A percentile compares a stretch with the other conserved stretches of the same genome.
Conservation (phyloP, 2,888 invertebrate species). For the Lomographa bimaculata region DNA sequence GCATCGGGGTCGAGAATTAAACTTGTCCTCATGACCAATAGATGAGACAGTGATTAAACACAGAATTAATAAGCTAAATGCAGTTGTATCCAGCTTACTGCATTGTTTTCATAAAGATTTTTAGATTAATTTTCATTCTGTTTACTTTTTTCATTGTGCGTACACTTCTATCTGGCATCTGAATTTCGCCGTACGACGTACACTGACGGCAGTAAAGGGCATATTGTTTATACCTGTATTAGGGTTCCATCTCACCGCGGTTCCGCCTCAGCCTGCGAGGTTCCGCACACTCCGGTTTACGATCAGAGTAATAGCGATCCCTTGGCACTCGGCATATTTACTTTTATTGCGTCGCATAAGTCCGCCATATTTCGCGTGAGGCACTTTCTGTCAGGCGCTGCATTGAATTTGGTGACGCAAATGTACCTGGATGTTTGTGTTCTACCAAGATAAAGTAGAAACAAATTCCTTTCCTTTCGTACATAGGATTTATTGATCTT, state of each 20-base stretch:
- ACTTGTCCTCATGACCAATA: too few relatives aligned
- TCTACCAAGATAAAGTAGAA: slow-evolving; percentile 10
- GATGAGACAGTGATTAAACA: too few relatives aligned
- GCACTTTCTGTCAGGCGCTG: slow-evolving; percentile 28
- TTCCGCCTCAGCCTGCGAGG: slow-evolving; percentile 21
- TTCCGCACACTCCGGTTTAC: slow-evolving; percentile 41
- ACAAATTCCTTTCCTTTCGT: too few relatives aligned
- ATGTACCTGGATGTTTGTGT: slow-evolving; percentile 6
- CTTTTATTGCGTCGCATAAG: slow-evolving; percentile 53
- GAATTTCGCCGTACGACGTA: slow-evolving; percentile 30
- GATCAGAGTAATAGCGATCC: slow-evolving; percentile 42
- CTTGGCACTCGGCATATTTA: slow-evolving; percentile 54
- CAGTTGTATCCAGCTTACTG: too few relatives aligned
- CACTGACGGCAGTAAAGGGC: slow-evolving; percentile 29
- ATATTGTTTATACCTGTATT: slow-evolving; percentile 33
- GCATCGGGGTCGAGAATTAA: too few relatives aligned
- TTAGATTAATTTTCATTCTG: too few relatives aligned
- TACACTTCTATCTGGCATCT: slow-evolving; percentile 11
- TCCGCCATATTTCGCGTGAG: slow-evolving; percentile 40
- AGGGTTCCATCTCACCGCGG: slow-evolving; percentile 26
- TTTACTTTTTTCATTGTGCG: slow-evolving; percentile 4
- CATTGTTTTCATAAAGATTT: too few relatives aligned
- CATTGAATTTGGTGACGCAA: slow-evolving; percentile 27
- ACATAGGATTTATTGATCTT: too few relatives aligned
- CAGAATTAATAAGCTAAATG: too few relatives aligned